These are phyloP conservation scores for Leptinotarsa rubiginosa DNA, from an alignment of 2,888 invertebrate species.

Conservation along the genomic window DNA sequence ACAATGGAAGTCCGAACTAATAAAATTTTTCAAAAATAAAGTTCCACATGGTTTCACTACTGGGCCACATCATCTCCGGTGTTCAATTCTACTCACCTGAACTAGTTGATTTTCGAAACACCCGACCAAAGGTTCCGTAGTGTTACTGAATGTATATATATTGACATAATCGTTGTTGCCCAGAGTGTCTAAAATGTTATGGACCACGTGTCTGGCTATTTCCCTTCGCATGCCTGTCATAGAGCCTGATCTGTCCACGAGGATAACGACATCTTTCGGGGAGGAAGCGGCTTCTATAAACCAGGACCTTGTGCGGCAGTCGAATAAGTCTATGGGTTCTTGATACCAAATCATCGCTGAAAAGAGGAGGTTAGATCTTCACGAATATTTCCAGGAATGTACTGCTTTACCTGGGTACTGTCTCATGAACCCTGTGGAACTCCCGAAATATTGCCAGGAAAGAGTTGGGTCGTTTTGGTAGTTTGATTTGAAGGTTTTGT, in stretches of 20 bases:
- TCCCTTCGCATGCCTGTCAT: constrained; percentile 81
- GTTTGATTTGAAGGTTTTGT: constrained; percentile 89
- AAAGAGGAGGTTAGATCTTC: neutral
- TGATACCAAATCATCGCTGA: constrained; percentile 82
- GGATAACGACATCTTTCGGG: constrained; percentile 89
- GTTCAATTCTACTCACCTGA: constrained; percentile 73
- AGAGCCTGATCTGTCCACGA: constrained; percentile 77
- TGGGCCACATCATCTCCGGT: neutral
- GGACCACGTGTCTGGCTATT: constrained; percentile 89
- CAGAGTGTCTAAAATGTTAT: constrained; percentile 93
- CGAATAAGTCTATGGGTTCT: constrained; percentile 91
- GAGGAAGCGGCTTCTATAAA: constrained; percentile 98
- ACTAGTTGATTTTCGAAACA: constrained; percentile 92
- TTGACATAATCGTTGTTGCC: constrained; percentile 99
- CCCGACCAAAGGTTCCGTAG: constrained; percentile 82
- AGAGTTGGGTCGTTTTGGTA: constrained; percentile 87
- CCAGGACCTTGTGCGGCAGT: constrained; percentile 95
- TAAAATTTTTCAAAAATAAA: neutral
- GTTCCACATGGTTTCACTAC: neutral
- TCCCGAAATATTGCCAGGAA: constrained; percentile 99
- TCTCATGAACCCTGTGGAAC: constrained; percentile 95
- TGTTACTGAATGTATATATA: constrained; percentile 90
- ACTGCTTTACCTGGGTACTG: constrained; percentile 85
- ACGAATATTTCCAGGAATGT: neutral
- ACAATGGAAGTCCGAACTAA: too few relatives aligned